Percentiles rank a stretch among this genome's conserved stretches.
Evolutionary conservation across 1,140 invertebrate genomes (phyloP).

Genomic region (Aphelenchoides besseyi): DNA sequence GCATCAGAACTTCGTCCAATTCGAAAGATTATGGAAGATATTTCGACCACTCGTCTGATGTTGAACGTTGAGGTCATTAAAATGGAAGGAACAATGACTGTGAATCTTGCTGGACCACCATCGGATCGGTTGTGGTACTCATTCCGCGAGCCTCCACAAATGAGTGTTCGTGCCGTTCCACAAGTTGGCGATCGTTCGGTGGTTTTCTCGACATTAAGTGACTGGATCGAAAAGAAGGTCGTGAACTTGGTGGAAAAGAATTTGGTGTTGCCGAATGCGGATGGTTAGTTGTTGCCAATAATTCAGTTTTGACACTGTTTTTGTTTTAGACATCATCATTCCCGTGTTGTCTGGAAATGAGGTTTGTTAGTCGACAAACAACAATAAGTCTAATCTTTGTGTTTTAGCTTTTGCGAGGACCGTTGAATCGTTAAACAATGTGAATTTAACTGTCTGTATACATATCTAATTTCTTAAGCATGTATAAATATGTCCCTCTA

Average conservation of each 20-base stretch:
- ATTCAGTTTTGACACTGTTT: conserved; percentile 25
- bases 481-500: neutral
- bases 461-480: too few relatives aligned
- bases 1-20: conserved; percentile 68
- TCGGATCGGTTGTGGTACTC: conserved; percentile 81
- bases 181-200: conserved; percentile 61
- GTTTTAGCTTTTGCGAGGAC: conserved; percentile 2
- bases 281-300: conserved; percentile 55
- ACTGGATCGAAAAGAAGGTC: conserved; percentile 58
- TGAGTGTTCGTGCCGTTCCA: conserved; percentile 53
- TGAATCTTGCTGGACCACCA: conserved; percentile 91
- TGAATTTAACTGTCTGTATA: too few relatives aligned
- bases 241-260: conserved; percentile 56
- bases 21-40: conserved; percentile 64
- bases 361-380: neutral
- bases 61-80: conserved; percentile 81
- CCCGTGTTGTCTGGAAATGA: neutral
- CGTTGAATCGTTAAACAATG: neutral
- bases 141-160: conserved; percentile 50
- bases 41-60: conserved; percentile 85
- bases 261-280: conserved; percentile 59
- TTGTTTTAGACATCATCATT: neutral
- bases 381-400: neutral
- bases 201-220: conserved; percentile 51
- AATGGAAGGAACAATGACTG: conserved; percentile 75